Conservation (phyloP, 2,888 invertebrate genomes). For the Smittia sp. region DNA sequence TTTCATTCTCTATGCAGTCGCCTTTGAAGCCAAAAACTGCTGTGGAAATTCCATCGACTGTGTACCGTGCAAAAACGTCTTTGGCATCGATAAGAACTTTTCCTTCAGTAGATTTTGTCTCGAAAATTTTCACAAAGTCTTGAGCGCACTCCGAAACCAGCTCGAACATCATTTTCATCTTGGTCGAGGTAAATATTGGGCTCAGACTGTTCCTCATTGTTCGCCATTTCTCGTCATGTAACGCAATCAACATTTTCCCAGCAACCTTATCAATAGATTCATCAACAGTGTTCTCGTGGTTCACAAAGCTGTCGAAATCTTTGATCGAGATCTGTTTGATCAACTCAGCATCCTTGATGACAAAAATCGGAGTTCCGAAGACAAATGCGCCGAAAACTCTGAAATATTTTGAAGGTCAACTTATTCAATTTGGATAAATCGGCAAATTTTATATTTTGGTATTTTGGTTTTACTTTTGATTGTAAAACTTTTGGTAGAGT, state of each 20-base stretch:
- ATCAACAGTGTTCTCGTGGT: neutral
- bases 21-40: no score
- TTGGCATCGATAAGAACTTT: neutral
- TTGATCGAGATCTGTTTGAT: neutral
- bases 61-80: no score
- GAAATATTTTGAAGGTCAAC: neutral
- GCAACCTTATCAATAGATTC: neutral
- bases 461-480: no score
- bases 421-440: no score
- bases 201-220: neutral
- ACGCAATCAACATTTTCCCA: neutral
- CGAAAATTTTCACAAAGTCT: neutral
- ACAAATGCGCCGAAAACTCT: conserved; percentile 1
- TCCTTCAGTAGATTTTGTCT: neutral
- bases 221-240: neutral
- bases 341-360: neutral
- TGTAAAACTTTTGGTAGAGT: no score
- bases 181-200: neutral
- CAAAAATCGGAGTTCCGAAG: neutral
- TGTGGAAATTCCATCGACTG: no score
- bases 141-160: no score
- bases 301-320: neutral
- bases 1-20: no score
- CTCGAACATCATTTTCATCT: neutral
- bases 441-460: no score